Evolutionary conservation across 2,113 vertebrate species (phyloP).

Genomic region (Eulemur macaco): DNA sequence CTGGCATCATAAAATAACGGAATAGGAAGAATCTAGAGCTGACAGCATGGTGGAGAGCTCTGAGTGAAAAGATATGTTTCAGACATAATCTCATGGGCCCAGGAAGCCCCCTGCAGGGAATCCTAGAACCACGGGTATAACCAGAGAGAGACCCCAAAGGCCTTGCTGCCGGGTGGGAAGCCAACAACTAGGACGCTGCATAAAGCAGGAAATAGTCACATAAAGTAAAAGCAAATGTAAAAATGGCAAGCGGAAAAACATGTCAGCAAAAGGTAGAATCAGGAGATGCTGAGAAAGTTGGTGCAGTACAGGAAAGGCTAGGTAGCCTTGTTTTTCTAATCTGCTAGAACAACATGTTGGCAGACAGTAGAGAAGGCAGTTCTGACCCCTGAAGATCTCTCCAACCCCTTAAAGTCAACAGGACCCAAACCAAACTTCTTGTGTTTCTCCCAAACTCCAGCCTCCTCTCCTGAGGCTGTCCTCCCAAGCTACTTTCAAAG

Average conservation of each 20-base stretch:
- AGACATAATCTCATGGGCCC: not conserved
- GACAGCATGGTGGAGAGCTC: not conserved
- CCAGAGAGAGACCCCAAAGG: not conserved
- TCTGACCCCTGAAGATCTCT: not conserved
- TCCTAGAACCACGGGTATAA: rapidly evolving
- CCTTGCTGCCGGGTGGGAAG: not conserved
- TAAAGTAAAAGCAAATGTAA: not conserved
- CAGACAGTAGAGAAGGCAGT: not conserved
- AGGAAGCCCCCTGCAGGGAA: not conserved
- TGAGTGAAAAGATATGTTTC: not conserved
- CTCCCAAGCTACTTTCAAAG: not conserved
- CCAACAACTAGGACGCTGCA: not conserved
- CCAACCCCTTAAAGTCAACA: not conserved
- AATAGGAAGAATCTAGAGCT: too few species aligned
- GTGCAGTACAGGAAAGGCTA: not conserved
- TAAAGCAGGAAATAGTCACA: not conserved
- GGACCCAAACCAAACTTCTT: not conserved
- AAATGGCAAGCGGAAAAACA: not conserved
- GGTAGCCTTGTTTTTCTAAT: not conserved
- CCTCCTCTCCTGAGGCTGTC: not conserved
- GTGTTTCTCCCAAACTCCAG: not conserved
- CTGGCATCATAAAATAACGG: not conserved
- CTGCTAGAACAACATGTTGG: not conserved
- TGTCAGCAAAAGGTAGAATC: not conserved
- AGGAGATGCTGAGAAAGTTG: not conserved